Conservation (phyloP, 2,888 invertebrate species). For the Yponomeuta cagnagella region DNA sequence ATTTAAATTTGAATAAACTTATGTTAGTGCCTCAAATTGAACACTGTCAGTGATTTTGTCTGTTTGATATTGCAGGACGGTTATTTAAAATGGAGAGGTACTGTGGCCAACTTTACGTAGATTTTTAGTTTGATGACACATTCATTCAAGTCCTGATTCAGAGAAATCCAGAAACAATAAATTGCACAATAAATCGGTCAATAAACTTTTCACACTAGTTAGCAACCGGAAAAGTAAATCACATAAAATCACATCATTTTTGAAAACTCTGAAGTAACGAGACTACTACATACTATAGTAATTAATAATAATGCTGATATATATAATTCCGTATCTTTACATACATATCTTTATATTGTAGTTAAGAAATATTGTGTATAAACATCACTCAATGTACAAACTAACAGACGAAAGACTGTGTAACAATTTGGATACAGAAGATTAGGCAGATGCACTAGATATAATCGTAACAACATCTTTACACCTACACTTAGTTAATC, state of each 20-base stretch:
- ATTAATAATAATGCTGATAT: slow-evolving; percentile 2
- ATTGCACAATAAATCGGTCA: neutral
- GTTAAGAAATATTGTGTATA: slow-evolving; percentile 5
- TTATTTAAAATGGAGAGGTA: neutral
- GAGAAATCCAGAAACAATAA: neutral
- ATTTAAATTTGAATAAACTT: neutral
- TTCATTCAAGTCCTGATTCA: slow-evolving; percentile 4
- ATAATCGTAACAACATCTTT: neutral
- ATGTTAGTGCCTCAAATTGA: neutral
- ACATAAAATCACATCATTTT: slow-evolving; percentile 36
- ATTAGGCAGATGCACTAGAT: neutral
- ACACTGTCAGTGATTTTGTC: slow-evolving; percentile 1
- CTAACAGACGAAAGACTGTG: slow-evolving; percentile 4
- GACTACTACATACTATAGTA: neutral
- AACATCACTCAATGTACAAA: slow-evolving; percentile 9
- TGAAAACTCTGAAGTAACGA: slow-evolving; percentile 9
- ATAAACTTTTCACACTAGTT: slow-evolving; percentile 25
- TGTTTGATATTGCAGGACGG: slow-evolving; percentile 7
- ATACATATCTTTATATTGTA: slow-evolving; percentile 1
- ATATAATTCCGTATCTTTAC: slow-evolving; percentile 8
- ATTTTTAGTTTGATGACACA: neutral
- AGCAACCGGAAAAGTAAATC: slow-evolving; percentile 53
- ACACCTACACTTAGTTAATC: neutral
- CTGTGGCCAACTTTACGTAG: neutral
- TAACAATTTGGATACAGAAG: slow-evolving; percentile 5